These are phyloP conservation scores for Pseudeuparius sepicola DNA, from an alignment of 2,888 invertebrate genomes.

Conservation along the genomic window DNA sequence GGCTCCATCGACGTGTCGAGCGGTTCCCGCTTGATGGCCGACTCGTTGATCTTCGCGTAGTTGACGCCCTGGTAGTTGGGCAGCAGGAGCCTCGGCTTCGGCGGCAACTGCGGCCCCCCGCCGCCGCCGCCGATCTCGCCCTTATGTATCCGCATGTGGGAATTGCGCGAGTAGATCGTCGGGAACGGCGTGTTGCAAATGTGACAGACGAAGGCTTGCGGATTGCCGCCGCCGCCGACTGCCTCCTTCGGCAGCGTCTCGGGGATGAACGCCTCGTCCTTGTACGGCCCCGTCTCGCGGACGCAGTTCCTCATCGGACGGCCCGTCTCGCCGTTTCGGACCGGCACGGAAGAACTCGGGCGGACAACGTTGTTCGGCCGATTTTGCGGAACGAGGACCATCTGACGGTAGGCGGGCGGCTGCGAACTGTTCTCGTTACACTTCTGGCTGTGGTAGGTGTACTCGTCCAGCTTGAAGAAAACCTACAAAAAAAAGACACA, in stretches of 20 bases:
- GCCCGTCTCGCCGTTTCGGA: conserved; percentile 27
- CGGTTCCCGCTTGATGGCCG: conserved; percentile 35
- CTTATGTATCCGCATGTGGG: conserved; percentile 40
- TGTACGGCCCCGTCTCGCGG: conserved; percentile 33
- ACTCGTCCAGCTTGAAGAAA: conserved; percentile 38
- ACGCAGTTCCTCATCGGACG: conserved; percentile 36
- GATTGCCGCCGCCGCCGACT: conserved; percentile 19
- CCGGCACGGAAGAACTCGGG: too few species aligned
- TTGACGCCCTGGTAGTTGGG: conserved; percentile 11
- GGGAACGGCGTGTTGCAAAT: conserved; percentile 38
- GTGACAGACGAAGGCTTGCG: conserved; percentile 34
- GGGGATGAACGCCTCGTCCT: conserved; percentile 24
- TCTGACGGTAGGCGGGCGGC: conserved; percentile 8
- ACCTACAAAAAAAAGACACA: conserved; percentile 22
- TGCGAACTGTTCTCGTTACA: conserved; percentile 29
- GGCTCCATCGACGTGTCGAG: conserved; percentile 33
- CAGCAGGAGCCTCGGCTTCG: conserved; percentile 8
- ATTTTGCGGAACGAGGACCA: too few species aligned
- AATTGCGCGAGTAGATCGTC: conserved; percentile 36
- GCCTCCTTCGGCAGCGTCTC: conserved; percentile 17
- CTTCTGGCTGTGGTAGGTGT: conserved; percentile 35
- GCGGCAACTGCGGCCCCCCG: conserved; percentile 9
- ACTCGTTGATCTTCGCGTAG: conserved; percentile 26
- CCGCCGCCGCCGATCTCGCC: too few species aligned
- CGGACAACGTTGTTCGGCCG: too few species aligned